phyloP scores from a whole-genome alignment of 2,888 invertebrate genomes.

The Bellardia pandia region DNA sequence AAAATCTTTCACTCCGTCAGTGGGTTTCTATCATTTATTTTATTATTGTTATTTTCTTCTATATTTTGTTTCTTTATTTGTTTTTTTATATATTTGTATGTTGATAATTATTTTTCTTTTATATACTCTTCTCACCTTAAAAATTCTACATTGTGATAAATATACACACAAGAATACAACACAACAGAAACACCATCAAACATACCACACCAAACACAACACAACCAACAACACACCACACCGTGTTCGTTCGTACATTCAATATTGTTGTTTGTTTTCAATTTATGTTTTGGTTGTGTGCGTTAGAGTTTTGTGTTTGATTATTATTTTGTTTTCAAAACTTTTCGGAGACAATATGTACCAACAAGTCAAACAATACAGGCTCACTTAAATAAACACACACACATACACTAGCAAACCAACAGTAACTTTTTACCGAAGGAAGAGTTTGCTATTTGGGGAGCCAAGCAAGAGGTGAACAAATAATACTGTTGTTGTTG shows the following conservation, averaged over 20 bases:
- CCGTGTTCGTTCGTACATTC: neutral
- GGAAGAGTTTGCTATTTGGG: neutral
- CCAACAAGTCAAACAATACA: constrained; percentile 44
- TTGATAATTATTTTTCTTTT: constrained; percentile 33
- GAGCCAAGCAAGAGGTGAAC: neutral
- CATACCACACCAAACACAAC: constrained; percentile 4
- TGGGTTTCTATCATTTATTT: constrained; percentile 24
- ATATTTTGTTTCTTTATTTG: constrained; percentile 19
- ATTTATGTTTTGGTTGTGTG: constrained; percentile 34
- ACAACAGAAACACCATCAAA: neutral
- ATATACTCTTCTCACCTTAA: neutral
- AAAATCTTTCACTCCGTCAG: constrained; percentile 16
- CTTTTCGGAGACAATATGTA: constrained; percentile 25
- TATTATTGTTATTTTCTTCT: neutral
- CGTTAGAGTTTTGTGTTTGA: neutral
- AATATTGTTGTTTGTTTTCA: constrained; percentile 51
- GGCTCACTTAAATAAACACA: constrained; percentile 22
- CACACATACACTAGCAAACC: neutral
- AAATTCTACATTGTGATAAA: neutral
- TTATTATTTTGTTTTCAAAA: neutral
- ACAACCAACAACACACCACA: too few species aligned
- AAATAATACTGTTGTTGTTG: neutral
- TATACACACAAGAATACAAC: neutral
- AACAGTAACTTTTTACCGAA: constrained; percentile 6
- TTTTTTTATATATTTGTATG: neutral